Conservation (phyloP, 2,888 invertebrate species). For the Brachypalpus laphriformis region DNA sequence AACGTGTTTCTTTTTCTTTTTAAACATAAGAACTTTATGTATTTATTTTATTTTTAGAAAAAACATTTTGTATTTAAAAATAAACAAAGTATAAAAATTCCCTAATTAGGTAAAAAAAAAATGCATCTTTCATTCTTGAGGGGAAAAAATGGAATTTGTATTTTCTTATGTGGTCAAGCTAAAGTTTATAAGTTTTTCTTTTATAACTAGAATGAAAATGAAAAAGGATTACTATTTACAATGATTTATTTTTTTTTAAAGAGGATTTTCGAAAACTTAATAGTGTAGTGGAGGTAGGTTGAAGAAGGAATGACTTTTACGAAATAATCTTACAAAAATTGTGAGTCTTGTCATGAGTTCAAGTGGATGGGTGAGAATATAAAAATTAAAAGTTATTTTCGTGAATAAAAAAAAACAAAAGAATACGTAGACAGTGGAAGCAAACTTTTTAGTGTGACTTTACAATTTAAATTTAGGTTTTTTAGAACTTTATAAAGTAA, state of each 20-base stretch:
- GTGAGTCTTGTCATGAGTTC: conserved; percentile 2
- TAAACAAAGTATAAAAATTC: conserved; percentile 74
- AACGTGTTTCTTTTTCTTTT: conserved; percentile 62
- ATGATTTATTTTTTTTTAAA: neutral
- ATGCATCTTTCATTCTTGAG: conserved; percentile 63
- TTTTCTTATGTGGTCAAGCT: conserved; percentile 68
- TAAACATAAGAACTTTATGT: conserved; percentile 62
- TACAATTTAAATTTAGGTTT: too few relatives aligned
- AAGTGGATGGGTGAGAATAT: conserved; percentile 8
- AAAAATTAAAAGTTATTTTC: neutral
- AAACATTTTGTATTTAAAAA: conserved; percentile 60
- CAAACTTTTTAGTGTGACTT: too few relatives aligned
- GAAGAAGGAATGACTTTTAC: neutral
- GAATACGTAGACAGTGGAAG: neutral
- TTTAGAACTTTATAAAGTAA: too few relatives aligned
- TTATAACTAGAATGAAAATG: conserved; percentile 29
- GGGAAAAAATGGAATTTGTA: conserved; percentile 41
- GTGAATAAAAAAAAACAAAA: neutral
- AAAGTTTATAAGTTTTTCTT: conserved; percentile 37
- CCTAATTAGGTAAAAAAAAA: conserved; percentile 73
- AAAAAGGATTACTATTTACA: conserved; percentile 50
- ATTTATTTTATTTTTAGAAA: conserved; percentile 36
- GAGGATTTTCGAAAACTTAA: neutral
- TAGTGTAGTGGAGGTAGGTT: neutral
- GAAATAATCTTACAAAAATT: conserved; percentile 9